These are phyloP conservation scores for Pseudomyrmex sp. DNA, from an alignment of 1,140 invertebrate genomes.

Conservation along the genomic window DNA sequence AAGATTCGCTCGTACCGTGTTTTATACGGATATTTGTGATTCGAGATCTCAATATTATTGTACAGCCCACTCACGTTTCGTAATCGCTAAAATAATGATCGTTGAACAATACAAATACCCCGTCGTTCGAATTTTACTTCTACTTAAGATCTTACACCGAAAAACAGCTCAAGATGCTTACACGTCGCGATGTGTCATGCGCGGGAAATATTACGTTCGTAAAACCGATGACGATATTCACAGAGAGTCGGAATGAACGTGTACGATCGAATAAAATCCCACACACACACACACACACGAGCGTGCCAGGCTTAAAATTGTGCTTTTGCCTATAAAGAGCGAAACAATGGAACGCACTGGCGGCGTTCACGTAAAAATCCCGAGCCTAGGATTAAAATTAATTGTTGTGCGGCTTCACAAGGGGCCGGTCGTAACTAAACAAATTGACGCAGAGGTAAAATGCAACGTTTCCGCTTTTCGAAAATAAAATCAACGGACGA, in stretches of 20 bases:
- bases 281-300: background rate
- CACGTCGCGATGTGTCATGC: background rate
- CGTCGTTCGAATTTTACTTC: slow-evolving; percentile 43
- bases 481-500: slow-evolving; percentile 52
- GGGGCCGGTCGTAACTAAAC: slow-evolving; percentile 34
- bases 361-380: slow-evolving; percentile 41
- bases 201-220: background rate
- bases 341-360: slow-evolving; percentile 28
- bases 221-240: slow-evolving; percentile 18
- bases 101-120: slow-evolving; percentile 67
- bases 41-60: slow-evolving; percentile 65
- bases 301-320: slow-evolving; percentile 30
- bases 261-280: slow-evolving; percentile 17
- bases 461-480: background rate
- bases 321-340: slow-evolving; percentile 33
- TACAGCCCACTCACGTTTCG: slow-evolving; percentile 71
- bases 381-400: slow-evolving; percentile 38
- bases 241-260: background rate
- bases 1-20: slow-evolving; percentile 56
- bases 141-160: slow-evolving; percentile 7
- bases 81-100: slow-evolving; percentile 72
- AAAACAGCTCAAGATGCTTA: background rate
- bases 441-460: slow-evolving; percentile 44
- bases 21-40: slow-evolving; percentile 69
- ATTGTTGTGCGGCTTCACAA: slow-evolving; percentile 50